phyloP scores from a whole-genome alignment of 2,797 vertebrate genomes.

The Tolypeutes matacus region DNA sequence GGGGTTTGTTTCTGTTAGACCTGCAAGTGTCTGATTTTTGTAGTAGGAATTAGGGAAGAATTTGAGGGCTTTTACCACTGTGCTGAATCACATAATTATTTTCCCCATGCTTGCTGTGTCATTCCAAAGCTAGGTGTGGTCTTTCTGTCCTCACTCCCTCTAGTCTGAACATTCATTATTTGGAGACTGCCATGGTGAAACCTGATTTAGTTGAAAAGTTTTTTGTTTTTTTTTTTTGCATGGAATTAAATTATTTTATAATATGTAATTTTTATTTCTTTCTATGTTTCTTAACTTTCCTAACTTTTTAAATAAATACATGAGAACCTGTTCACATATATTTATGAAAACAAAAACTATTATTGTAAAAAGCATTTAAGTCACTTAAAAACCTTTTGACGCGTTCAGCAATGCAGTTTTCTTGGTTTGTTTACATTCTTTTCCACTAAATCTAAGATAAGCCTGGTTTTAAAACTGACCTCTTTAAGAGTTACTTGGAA shows the following conservation, averaged over 20 bases:
- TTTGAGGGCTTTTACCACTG: not conserved
- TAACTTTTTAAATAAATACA: conserved; percentile 36
- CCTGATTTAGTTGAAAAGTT: not conserved
- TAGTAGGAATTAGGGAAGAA: not conserved
- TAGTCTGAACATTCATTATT: not conserved
- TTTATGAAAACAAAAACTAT: conserved; percentile 14
- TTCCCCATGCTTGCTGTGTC: not conserved
- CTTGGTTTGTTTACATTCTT: not conserved
- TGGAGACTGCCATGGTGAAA: not conserved
- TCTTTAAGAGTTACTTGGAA: not conserved
- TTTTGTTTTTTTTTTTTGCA: not conserved
- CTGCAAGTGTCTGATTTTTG: not conserved
- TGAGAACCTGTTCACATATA: not conserved
- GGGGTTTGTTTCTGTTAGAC: not conserved
- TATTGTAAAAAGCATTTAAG: not conserved
- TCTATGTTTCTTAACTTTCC: conserved; percentile 36
- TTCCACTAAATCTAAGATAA: not conserved
- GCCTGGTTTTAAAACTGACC: not conserved
- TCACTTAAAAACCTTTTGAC: not conserved
- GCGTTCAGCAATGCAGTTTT: not conserved
- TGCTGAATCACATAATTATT: not conserved
- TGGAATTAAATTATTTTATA: not conserved
- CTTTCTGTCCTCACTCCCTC: not conserved
- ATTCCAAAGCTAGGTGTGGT: not conserved
- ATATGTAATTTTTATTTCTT: not conserved